These are phyloP conservation scores for Dreissena polymorpha DNA, from an alignment of 1,140 invertebrate species.

Conservation along the genomic window DNA sequence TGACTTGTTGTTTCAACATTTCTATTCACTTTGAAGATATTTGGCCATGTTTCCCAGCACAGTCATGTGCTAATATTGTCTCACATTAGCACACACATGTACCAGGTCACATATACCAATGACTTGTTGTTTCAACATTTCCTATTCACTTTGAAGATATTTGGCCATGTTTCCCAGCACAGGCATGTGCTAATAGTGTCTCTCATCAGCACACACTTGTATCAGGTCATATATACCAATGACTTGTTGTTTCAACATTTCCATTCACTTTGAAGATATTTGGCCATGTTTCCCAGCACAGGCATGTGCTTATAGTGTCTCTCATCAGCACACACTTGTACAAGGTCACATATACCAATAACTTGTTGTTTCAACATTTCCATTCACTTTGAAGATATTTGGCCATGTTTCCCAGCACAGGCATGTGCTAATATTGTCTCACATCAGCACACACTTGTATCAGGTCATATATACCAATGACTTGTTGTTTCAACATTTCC, in stretches of 20 bases:
- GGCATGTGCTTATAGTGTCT: neutral
- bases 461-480: neutral
- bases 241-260: slow-evolving; percentile 14
- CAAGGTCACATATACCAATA: slow-evolving; percentile 6
- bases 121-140: no score
- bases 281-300: neutral
- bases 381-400: no score
- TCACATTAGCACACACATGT: neutral
- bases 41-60: slow-evolving; percentile 1
- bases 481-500: no score
- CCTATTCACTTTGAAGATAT: neutral
- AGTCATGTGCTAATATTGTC: neutral
- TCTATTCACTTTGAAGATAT: neutral
- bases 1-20: neutral
- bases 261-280: no score
- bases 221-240: no score
- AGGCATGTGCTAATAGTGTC: neutral
- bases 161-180: neutral
- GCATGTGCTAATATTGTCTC: no score
- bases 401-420: no score
- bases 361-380: neutral
- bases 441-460: neutral
- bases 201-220: no score
- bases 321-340: slow-evolving; percentile 6
- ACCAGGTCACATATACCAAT: neutral